Evolutionary conservation across 2,888 invertebrate genomes (phyloP).

Genomic region (Ceraclea dissimilis): DNA sequence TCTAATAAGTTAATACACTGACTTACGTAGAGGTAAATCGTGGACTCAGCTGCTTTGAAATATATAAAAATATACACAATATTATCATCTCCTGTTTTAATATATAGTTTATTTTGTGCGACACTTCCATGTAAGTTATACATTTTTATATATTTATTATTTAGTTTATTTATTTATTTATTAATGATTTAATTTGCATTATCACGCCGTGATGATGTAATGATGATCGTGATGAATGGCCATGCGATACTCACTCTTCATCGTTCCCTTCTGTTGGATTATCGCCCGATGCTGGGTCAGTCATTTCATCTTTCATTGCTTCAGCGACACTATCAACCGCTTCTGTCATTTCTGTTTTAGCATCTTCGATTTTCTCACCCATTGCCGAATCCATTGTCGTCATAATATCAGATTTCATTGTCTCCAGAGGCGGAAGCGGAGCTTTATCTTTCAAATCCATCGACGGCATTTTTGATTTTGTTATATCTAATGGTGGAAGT

Average conservation of each 20-base stretch:
- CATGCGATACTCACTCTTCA: slow-evolving; percentile 25
- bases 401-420: not conserved
- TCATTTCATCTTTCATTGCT: slow-evolving; percentile 2
- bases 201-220: slow-evolving; percentile 8
- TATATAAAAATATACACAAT: slow-evolving; percentile 18
- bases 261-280: slow-evolving; percentile 6
- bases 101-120: not conserved
- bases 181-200: not conserved
- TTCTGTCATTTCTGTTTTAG: not conserved
- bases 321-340: not conserved
- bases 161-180: slow-evolving; percentile 2
- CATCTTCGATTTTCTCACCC: not conserved
- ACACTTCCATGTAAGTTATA: slow-evolving; percentile 1
- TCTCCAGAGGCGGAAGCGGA: not conserved
- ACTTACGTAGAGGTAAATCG: slow-evolving; percentile 23
- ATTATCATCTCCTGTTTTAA: slow-evolving; percentile 10
- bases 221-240: slow-evolving; percentile 18
- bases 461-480: slow-evolving; percentile 3
- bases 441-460: not conserved
- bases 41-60: slow-evolving; percentile 26
- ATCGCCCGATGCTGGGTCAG: slow-evolving; percentile 2
- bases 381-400: not conserved
- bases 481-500: slow-evolving; percentile 10
- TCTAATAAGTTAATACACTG: slow-evolving; percentile 17
- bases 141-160: too few relatives aligned